Evolutionary conservation across 2,113 vertebrate species (phyloP), one percentile per base, ranked within the genome.

Genomic region (Phoenicopterus ruber): DNA sequence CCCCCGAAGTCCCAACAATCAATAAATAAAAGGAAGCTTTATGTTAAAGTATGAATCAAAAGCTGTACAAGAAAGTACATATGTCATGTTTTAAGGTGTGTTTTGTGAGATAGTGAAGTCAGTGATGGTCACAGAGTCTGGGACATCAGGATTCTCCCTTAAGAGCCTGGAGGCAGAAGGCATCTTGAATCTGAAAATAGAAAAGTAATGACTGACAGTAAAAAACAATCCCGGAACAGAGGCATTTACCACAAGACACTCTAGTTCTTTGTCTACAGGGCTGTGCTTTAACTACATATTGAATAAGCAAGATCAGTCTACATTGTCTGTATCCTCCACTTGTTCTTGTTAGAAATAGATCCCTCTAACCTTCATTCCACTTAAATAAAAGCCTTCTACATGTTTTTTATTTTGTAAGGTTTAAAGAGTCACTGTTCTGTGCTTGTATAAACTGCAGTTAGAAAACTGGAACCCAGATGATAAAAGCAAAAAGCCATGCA

Each of bases 271-370:
- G 52, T 94, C 86, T 86, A 34, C 31, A 50, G 49, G 57, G 78
- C 63, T 91, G 6, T 69, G 28, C 32, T 95, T 87, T 85, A 85
- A 63, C 38, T 55, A 82, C 17, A 29, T 74, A 52, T 67, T 91
- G 82, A 88, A 82, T 94, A 92, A 80, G 47, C 91, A 94, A 91
- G 84, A 82, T 88, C 91, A 91, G 63, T 49, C 82, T 86, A 61
- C 32, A 92, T 77, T 78, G 38, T 94, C 76, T 63, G 86, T 67
- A 92, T 93, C 59, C 52, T 97, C 91, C 94, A 96, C 93, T 95
- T 94, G 44, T 86, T 97, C 91, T 95, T 95, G 77, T 86, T 94
- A 96, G 95, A 97, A 97, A 97, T 93, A 88, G 81, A 86, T 92
- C 93, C 86, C 82, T 85, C 86, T 72, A 97, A 90, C 85, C 86